phyloP scores from a whole-genome alignment of 2,888 invertebrate genomes.

The Protodeltote pygarga region DNA sequence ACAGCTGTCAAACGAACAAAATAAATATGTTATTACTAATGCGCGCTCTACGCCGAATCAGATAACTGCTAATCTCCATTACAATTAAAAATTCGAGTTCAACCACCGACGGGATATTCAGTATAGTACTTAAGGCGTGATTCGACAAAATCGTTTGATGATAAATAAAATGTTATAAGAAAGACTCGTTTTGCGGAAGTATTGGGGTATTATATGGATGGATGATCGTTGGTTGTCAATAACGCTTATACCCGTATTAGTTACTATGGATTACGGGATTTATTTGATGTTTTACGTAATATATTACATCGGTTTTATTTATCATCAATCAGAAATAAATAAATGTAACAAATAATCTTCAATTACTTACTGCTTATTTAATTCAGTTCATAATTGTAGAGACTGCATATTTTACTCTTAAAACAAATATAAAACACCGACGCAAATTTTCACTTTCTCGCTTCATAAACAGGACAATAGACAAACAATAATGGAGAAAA shows the following conservation, averaged over 20 bases:
- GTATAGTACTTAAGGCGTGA: slow-evolving; percentile 54
- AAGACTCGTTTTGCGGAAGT: slow-evolving; percentile 53
- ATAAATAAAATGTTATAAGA: slow-evolving; percentile 54
- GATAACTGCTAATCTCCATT: slow-evolving; percentile 84
- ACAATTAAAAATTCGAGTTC: slow-evolving; percentile 83
- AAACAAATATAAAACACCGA: slow-evolving; percentile 50
- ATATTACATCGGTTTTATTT: neutral
- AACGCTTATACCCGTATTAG: slow-evolving; percentile 41
- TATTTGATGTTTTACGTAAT: slow-evolving; percentile 16
- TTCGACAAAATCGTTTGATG: slow-evolving; percentile 53
- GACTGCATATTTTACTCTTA: slow-evolving; percentile 38
- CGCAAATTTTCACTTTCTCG: slow-evolving; percentile 67
- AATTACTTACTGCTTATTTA: no score
- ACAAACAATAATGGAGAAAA: slow-evolving; percentile 83
- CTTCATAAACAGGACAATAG: slow-evolving; percentile 81
- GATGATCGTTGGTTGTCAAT: slow-evolving; percentile 53
- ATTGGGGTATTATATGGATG: slow-evolving; percentile 55
- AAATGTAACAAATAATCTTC: no score
- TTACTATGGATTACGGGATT: slow-evolving; percentile 8
- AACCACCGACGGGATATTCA: slow-evolving; percentile 64
- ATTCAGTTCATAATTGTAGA: no score
- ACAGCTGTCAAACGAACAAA: slow-evolving; percentile 84
- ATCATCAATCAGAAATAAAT: no score
- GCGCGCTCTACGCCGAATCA: slow-evolving; percentile 77
- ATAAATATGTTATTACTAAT: slow-evolving; percentile 86